Evolutionary conservation across 2,113 vertebrate genomes (phyloP), one percentile per base, ranked within the genome.

Genomic region (Grammomys dolichurus): DNA sequence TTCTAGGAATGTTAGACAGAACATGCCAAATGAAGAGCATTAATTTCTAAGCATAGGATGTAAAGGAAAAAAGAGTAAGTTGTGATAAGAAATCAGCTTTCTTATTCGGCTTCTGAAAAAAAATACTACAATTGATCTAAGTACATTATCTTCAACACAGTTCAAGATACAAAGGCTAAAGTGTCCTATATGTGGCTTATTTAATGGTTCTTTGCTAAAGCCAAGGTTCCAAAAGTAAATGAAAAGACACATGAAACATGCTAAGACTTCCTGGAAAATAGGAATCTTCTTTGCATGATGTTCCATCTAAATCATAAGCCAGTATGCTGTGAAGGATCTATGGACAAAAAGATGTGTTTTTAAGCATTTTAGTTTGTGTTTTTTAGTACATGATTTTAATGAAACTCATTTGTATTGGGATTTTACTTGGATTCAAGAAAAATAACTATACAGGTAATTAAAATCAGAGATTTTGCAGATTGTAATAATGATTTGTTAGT

Each of bases 391-490:
- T 36, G 20, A 94, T 63, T 96, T 80, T 67, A 16, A 77, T 77
- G 26, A 85, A 91, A 93, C 75, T 80, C 28, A 85, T 20, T 76
- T 76, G 12, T 36, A 91, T 2, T 85, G 26, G 96, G 98, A 98
- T 96, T 97, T 89, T 90, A 86, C 31, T 75, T 96, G 60, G 60
- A 67, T 97, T 98, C 96, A 98, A 96, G 94, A 96, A 54, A 80
- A 80, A 48, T 11, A 69, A 91, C 86, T 95, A 80, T 75, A 98
- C 97, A 77, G 97, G 97, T 98, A 87, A 97, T 97, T 96, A 98
- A 97, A 97, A 98, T 97, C 14, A 97, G 80, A 89, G 90, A 98
- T 94, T 89, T 3, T 56, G 95, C 77, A 97, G 72, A 95, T 94
- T 97, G 97, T 96, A 69, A 69, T 69, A 16, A 36, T 36, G 13